Evolutionary conservation across 2,113 vertebrate species (phyloP).

Genomic region (Oenanthe oenanthe): DNA sequence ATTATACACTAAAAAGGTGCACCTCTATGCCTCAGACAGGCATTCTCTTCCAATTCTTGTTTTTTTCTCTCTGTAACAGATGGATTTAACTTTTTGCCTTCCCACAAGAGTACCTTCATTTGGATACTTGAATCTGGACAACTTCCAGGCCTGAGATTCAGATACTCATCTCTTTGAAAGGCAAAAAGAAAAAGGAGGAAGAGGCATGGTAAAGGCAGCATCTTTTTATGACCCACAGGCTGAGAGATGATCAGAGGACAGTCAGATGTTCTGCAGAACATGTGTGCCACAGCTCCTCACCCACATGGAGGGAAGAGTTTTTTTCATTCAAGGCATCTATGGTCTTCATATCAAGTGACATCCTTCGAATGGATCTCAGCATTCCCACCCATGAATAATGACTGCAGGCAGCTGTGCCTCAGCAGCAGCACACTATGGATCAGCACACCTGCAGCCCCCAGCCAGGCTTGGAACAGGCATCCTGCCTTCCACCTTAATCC

Average conservation of each 20-base stretch:
- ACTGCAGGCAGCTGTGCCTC: accelerated
- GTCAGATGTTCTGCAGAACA: conserved; percentile 32
- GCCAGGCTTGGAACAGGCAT: neutral
- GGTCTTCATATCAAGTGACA: neutral
- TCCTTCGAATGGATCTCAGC: neutral
- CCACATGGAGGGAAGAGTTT: neutral
- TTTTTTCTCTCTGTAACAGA: neutral
- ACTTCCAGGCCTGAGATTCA: neutral
- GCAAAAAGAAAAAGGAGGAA: neutral
- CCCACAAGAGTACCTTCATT: neutral
- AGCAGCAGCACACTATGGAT: neutral
- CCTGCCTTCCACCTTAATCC: neutral
- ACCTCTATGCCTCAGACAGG: neutral
- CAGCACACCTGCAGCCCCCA: neutral
- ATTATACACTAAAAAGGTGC: neutral
- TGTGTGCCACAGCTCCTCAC: neutral
- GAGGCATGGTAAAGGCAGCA: neutral
- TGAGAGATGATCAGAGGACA: conserved; percentile 36
- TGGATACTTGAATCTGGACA: neutral
- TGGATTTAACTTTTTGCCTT: neutral
- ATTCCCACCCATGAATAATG: neutral
- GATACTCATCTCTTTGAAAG: neutral
- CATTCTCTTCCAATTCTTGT: neutral
- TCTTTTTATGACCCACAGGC: neutral
- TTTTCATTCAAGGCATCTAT: neutral